phyloP scores from a whole-genome alignment of 2,888 invertebrate genomes.

The Cryptocheilus praepositus region DNA sequence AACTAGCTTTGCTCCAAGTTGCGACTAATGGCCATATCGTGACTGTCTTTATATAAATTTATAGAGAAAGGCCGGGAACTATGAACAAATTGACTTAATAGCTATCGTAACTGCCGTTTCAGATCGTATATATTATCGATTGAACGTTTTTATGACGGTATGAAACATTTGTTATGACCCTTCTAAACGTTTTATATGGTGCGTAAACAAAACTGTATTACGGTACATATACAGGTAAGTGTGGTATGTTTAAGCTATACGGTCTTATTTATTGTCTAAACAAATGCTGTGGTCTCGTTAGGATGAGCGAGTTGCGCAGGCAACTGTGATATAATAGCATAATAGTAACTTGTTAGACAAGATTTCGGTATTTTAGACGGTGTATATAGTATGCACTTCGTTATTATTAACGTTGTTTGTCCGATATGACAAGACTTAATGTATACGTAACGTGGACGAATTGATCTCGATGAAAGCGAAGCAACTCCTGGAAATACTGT shows the following conservation, averaged over 20 bases:
- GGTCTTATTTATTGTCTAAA: constrained; percentile 48
- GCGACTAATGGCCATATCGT: no score
- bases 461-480: background rate
- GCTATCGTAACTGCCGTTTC: constrained; percentile 39
- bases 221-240: constrained; percentile 37
- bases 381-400: constrained; percentile 39
- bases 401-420: constrained; percentile 10
- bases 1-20: no score
- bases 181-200: no score
- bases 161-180: constrained; percentile 10
- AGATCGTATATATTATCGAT: constrained; percentile 32
- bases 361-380: constrained; percentile 38
- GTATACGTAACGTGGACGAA: constrained; percentile 15
- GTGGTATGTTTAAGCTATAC: constrained; percentile 54
- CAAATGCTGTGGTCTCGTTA: constrained; percentile 44
- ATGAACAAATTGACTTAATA: no score
- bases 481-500: constrained; percentile 1
- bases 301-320: constrained; percentile 57
- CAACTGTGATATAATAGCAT: constrained; percentile 71
- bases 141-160: constrained; percentile 4
- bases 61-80: no score
- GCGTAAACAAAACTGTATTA: constrained; percentile 1
- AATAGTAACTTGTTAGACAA: constrained; percentile 54
- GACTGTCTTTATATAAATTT: no score
- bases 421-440: constrained; percentile 8